Conservation (phyloP, 2,113 vertebrate genomes). For the Chamaea fasciata region DNA sequence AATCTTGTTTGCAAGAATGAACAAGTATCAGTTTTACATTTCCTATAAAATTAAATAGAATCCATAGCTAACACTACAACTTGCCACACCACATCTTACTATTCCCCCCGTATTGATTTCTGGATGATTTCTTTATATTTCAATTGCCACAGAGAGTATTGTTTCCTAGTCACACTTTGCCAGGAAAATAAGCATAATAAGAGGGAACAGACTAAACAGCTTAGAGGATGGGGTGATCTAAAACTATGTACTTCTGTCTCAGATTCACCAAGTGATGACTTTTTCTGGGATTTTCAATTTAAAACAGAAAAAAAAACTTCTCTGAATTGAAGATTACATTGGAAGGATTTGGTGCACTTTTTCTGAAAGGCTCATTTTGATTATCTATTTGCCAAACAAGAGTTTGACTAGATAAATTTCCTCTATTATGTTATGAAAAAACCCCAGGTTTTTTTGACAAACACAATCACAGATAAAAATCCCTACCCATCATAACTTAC, state of each 20-base stretch:
- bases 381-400: neutral
- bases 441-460: neutral
- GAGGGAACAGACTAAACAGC: conserved; percentile 10
- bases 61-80: neutral
- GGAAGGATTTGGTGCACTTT: neutral
- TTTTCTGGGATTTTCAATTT: neutral
- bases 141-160: neutral
- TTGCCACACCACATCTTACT: neutral
- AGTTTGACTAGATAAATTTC: neutral
- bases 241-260: neutral
- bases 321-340: neutral
- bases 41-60: neutral
- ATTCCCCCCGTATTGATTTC: neutral
- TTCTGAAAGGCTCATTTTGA: neutral
- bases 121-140: neutral
- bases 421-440: neutral
- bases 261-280: neutral
- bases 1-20: neutral
- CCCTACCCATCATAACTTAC: neutral
- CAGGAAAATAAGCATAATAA: conserved; percentile 10
- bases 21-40: neutral
- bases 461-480: neutral
- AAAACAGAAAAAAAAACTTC: neutral
- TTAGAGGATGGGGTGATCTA: neutral
- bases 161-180: neutral